Base-by-base conservation (phyloP, 2,113 vertebrate species). In the Hoplias malabaricus region DNA sequence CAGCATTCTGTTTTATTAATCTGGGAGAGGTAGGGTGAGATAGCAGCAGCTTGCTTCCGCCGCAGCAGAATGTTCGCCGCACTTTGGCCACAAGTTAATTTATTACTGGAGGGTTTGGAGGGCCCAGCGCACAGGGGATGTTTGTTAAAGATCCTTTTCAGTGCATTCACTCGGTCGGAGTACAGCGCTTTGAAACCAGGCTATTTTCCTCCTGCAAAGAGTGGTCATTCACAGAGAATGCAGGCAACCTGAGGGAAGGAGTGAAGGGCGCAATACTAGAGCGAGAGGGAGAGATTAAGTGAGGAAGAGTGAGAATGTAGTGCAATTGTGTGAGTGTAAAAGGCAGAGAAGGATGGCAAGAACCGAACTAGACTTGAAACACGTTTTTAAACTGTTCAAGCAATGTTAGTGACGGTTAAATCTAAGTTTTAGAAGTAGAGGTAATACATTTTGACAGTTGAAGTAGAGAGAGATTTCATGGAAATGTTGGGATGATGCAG, bases 41-140 rank as follows among this genome's bases (percentile, higher is more conserved):
- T 75, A 63, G 80, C 33, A 69, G 73, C 83, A 79, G 83, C 73
- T 77, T 73, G 80, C 83, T 82, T 89, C 86, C 85, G 77, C 73
- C 84, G 81, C 80, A 69, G 27, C 84, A 84, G 89, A 78, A 85
- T 83, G 81, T 77, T 80, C 46, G 66, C 78, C 72, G 91, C 91
- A 85, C 89, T 61, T 86, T 85, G 80, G 73, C 84, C 14, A 82
- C 89, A 89, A 92, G 93, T 84, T 83, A 82, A 82, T 82, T 83
- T 84, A 82, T 84, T 84, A 84, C 83, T 82, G 79, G 73, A 82
- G 80, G 54, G 83, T 83, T 84, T 79, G 80, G 76, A 81, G 80
- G 56, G 80, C 79, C 72, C 73, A 68, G 31, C 76, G 31, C 79
- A 82, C 71, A 76, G 77, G 62, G 83, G 73, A 79, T 82, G 83